Conservation (phyloP, 1,140 invertebrate genomes). For the Himalopsyche phryganea region DNA sequence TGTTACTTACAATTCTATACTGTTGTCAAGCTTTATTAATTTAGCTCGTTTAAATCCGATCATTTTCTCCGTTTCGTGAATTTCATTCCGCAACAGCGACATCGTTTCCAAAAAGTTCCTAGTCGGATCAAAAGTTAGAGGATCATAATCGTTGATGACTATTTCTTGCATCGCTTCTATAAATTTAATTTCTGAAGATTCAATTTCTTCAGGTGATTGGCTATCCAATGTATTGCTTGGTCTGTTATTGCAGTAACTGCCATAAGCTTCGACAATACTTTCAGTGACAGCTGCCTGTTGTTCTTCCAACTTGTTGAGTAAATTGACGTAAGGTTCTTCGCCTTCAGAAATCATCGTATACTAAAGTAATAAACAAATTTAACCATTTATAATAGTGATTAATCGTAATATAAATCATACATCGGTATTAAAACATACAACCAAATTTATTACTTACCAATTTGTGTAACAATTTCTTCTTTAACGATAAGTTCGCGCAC, state of each 20-base stretch:
- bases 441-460: no score
- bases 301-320: constrained; percentile 11
- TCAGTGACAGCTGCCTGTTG: constrained; percentile 18
- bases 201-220: background rate
- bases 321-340: constrained; percentile 4
- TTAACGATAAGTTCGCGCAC: no score
- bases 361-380: background rate
- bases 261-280: constrained; percentile 15
- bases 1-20: constrained; percentile 42
- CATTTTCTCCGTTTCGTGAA: constrained; percentile 40
- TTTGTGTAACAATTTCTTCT: no score
- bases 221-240: background rate
- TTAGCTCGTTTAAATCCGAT: constrained; percentile 41
- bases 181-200: constrained; percentile 11
- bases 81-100: constrained; percentile 38
- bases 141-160: constrained; percentile 26
- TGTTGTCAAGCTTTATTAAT: constrained; percentile 40
- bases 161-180: constrained; percentile 10
- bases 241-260: constrained; percentile 16
- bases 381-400: background rate
- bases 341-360: background rate
- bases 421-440: no score
- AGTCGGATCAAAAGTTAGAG: constrained; percentile 17
- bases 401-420: background rate
- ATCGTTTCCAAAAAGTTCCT: constrained; percentile 23